Evolutionary conservation across 2,113 vertebrate genomes (phyloP).

Genomic region (Ophiodon elongatus): DNA sequence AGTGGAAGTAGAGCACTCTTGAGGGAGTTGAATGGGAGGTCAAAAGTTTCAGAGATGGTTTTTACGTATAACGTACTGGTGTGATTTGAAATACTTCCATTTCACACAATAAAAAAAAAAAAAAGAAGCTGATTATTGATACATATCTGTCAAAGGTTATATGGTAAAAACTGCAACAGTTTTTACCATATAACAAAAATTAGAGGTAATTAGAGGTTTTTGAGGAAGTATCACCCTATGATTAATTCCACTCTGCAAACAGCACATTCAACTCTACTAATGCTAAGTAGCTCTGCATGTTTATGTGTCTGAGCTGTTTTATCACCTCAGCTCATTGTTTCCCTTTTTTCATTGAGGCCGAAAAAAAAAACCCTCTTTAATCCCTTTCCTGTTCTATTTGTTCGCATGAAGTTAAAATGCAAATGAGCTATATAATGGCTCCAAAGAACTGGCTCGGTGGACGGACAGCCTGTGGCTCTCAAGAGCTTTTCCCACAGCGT

Average conservation of each 20-base stretch:
- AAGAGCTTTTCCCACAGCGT: slow-evolving; percentile 46
- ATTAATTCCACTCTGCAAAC: slow-evolving; percentile 12
- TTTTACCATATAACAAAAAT: neutral
- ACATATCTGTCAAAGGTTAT: neutral
- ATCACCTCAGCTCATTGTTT: slow-evolving; percentile 35
- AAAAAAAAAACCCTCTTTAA: slow-evolving; percentile 34
- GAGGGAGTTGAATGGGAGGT: slow-evolving; percentile 57
- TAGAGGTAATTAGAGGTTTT: slow-evolving; percentile 1
- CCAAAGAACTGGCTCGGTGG: slow-evolving; percentile 32
- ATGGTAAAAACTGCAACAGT: neutral
- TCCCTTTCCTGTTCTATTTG: slow-evolving; percentile 32
- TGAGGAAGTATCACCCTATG: neutral
- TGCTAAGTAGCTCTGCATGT: neutral
- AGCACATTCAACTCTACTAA: slow-evolving; percentile 9
- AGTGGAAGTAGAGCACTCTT: slow-evolving; percentile 25
- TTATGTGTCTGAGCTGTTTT: slow-evolving; percentile 28
- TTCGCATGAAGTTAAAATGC: slow-evolving; percentile 62
- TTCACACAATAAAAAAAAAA: neutral
- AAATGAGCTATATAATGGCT: slow-evolving; percentile 55
- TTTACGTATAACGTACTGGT: slow-evolving; percentile 7
- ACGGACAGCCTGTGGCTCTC: slow-evolving; percentile 41
- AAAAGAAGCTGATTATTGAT: neutral
- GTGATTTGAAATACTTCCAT: slow-evolving; percentile 19
- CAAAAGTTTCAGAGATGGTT: slow-evolving; percentile 26
- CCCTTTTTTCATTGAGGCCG: slow-evolving; percentile 9